Percentiles rank a stretch among this genome's conserved stretches.
Evolutionary conservation across 2,113 vertebrate genomes (phyloP).

Genomic region (Saguinus midas): DNA sequence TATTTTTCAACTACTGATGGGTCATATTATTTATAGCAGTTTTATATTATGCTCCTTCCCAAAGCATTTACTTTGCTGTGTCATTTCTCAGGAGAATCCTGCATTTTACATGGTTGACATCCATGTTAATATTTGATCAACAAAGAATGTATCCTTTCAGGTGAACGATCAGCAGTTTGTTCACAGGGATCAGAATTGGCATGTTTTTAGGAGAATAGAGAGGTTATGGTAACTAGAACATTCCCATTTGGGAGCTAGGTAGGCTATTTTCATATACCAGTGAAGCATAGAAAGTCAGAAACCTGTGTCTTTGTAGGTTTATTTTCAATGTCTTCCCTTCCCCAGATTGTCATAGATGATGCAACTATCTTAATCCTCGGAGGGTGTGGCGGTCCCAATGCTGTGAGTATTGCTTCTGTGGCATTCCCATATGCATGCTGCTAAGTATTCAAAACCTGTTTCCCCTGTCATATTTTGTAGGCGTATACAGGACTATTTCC

Average conservation of each 20-base stretch:
- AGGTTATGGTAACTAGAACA: neutral
- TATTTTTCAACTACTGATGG: constrained; percentile 34
- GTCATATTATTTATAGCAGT: neutral
- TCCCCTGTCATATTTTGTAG: neutral
- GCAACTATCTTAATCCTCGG: constrained; percentile 95
- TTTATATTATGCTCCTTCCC: constrained; percentile 25
- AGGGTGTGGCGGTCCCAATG: constrained; percentile 98
- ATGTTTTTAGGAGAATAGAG: neutral
- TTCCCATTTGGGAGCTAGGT: neutral
- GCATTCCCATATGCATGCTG: rapidly evolving
- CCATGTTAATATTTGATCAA: constrained; percentile 34
- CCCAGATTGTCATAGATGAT: constrained; percentile 94
- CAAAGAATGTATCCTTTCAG: neutral
- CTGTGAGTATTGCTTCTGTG: constrained; percentile 86
- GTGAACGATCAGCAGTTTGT: neutral
- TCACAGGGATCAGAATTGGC: neutral
- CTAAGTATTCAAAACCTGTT: neutral
- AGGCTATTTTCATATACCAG: neutral
- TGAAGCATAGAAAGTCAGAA: neutral
- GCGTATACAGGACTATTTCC: neutral
- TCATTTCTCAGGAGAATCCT: constrained; percentile 42
- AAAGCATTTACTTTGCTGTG: constrained; percentile 18
- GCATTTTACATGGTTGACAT: neutral
- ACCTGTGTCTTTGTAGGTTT: constrained; percentile 3
- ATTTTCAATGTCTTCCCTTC: constrained; percentile 60